Conservation (phyloP, 2,113 vertebrate species). For the Antechinus stuartii region DNA sequence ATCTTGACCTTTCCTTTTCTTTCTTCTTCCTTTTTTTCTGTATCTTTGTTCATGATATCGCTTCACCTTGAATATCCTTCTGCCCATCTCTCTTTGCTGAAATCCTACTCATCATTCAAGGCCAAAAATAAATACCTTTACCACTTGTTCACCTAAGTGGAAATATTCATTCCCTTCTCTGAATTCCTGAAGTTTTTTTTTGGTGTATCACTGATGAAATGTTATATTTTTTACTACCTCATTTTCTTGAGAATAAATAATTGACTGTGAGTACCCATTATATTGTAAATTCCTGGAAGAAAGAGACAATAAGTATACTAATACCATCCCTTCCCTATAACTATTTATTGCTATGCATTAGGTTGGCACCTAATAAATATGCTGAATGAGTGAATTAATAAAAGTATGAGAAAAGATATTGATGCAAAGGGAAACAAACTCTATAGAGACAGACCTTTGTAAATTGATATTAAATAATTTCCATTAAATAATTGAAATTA, state of each 20-base stretch:
- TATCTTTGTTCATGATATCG: neutral
- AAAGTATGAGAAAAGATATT: neutral
- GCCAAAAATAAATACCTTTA: neutral
- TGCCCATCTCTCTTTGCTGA: neutral
- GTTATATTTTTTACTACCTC: neutral
- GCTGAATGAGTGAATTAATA: neutral
- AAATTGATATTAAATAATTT: neutral
- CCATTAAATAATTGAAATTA: neutral
- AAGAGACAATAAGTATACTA: neutral
- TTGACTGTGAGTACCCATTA: neutral
- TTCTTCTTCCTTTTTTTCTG: neutral
- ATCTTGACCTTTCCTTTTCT: neutral
- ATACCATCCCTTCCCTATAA: neutral
- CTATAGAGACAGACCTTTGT: neutral
- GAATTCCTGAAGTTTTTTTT: neutral
- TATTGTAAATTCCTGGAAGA: neutral
- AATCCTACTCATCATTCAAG: fast-evolving
- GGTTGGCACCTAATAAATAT: neutral
- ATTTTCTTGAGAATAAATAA: neutral
- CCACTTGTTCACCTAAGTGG: constrained; percentile 24
- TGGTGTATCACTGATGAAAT: neutral
- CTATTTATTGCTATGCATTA: neutral
- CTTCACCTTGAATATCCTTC: neutral
- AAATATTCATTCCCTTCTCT: constrained; percentile 25
- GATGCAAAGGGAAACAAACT: neutral